Conservation (phyloP, 2,113 vertebrate genomes). For the Nematolebias whitei region DNA sequence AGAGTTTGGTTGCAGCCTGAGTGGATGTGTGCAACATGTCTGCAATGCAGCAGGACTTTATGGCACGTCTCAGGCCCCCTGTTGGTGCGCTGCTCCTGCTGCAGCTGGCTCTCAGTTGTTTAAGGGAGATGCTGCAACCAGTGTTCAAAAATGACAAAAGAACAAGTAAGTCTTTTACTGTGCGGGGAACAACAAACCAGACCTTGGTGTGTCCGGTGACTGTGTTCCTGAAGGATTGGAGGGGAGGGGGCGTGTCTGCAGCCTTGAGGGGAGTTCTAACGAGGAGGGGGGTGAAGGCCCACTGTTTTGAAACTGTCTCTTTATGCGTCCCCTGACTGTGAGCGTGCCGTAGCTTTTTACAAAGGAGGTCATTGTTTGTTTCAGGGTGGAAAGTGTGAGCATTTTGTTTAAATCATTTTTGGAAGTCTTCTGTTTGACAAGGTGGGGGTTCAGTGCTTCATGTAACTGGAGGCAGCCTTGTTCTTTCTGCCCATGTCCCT, state of each 20-base stretch:
- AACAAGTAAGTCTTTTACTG: constrained; percentile 52
- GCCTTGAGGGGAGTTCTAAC: constrained; percentile 20
- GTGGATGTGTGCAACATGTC: constrained; percentile 37
- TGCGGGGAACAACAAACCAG: constrained; percentile 46
- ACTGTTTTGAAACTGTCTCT: constrained; percentile 85
- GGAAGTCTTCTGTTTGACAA: constrained; percentile 88
- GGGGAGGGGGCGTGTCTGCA: constrained; percentile 41
- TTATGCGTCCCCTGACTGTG: constrained; percentile 82
- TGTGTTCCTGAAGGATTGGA: constrained; percentile 31
- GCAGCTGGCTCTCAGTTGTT: constrained; percentile 40
- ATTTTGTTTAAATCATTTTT: constrained; percentile 93
- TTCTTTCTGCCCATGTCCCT: constrained; percentile 47
- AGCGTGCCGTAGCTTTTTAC: constrained; percentile 82
- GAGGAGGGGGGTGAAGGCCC: constrained; percentile 34
- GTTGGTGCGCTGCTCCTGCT: constrained; percentile 45
- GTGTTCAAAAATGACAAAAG: constrained; percentile 62
- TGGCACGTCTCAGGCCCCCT: constrained; percentile 49
- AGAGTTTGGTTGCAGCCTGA: constrained; percentile 4
- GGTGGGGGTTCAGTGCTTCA: constrained; percentile 72
- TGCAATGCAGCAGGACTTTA: constrained; percentile 32
- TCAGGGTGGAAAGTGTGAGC: constrained; percentile 73
- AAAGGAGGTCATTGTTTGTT: constrained; percentile 88
- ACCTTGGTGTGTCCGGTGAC: constrained; percentile 27
- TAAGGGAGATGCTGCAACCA: constrained; percentile 21
- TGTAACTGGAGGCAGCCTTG: constrained; percentile 56